A percentile compares a stretch with the other conserved stretches of the same genome.
phyloP scores from a whole-genome alignment of 2,797 vertebrate species.

The Xenops minutus region DNA sequence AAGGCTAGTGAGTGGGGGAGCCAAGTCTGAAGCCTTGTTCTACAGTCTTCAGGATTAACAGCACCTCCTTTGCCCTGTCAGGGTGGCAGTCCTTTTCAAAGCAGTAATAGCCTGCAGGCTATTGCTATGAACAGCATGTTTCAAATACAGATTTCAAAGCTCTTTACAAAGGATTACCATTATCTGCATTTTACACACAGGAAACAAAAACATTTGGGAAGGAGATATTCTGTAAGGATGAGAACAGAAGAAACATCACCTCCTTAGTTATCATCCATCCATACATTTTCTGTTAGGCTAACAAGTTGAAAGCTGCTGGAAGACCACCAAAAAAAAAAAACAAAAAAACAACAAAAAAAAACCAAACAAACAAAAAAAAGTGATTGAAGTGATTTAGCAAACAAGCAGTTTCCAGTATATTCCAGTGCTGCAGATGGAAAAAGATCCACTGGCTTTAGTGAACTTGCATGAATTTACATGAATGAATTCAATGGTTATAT shows the following conservation, averaged over 20 bases:
- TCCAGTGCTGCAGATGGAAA: neutral
- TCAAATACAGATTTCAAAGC: slow-evolving; percentile 24
- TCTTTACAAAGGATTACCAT: slow-evolving; percentile 9
- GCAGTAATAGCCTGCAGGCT: neutral
- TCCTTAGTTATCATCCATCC: neutral
- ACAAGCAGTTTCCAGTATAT: neutral
- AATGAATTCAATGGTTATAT: neutral
- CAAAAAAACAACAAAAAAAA: too few species aligned
- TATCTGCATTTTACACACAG: slow-evolving; percentile 26
- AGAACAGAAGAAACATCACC: neutral
- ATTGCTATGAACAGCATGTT: neutral
- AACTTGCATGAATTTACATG: neutral
- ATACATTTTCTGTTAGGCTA: neutral
- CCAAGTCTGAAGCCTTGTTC: neutral
- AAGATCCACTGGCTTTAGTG: neutral
- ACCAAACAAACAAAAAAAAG: too few species aligned
- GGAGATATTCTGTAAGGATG: neutral
- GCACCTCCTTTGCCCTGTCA: neutral
- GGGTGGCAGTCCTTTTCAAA: neutral
- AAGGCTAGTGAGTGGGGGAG: neutral
- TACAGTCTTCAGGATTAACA: neutral
- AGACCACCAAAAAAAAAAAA: neutral
- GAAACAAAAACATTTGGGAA: slow-evolving; percentile 4
- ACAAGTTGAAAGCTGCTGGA: neutral
- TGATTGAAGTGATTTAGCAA: neutral